Conservation (phyloP, 2,113 vertebrate genomes). For the Daboia siamensis region DNA sequence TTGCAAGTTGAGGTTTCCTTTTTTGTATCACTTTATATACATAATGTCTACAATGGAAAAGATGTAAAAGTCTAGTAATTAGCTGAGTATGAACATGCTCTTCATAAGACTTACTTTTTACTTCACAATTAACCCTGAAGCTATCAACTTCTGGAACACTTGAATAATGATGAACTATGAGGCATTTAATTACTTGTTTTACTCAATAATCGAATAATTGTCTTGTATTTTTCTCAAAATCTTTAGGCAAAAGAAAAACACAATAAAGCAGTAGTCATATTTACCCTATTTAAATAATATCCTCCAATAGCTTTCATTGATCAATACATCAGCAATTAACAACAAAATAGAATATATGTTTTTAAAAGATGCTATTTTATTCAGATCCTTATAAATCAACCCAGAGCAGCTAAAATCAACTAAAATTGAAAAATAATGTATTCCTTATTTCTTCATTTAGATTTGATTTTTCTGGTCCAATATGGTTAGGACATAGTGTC, state of each 20-base stretch:
- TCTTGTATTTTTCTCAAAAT: neutral
- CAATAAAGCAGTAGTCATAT: neutral
- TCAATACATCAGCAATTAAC: neutral
- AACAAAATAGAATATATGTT: neutral
- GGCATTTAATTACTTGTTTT: neutral
- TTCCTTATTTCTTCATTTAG: neutral
- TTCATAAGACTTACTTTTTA: neutral
- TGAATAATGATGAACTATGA: neutral
- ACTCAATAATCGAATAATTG: neutral
- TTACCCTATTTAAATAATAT: neutral
- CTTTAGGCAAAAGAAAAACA: neutral
- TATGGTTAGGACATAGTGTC: neutral
- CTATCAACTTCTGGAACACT: neutral
- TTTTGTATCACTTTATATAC: neutral
- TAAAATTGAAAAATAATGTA: neutral
- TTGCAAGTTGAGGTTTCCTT: neutral
- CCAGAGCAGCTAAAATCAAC: neutral
- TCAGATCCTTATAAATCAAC: neutral
- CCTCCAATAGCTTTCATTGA: neutral
- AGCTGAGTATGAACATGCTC: fast-evolving
- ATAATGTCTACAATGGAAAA: neutral
- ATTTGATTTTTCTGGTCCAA: neutral
- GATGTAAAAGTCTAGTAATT: neutral
- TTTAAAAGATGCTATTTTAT: neutral
- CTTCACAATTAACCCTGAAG: neutral